These are phyloP conservation scores for Cerastis rubricosa DNA, from an alignment of 2,888 invertebrate genomes.

Conservation along the genomic window DNA sequence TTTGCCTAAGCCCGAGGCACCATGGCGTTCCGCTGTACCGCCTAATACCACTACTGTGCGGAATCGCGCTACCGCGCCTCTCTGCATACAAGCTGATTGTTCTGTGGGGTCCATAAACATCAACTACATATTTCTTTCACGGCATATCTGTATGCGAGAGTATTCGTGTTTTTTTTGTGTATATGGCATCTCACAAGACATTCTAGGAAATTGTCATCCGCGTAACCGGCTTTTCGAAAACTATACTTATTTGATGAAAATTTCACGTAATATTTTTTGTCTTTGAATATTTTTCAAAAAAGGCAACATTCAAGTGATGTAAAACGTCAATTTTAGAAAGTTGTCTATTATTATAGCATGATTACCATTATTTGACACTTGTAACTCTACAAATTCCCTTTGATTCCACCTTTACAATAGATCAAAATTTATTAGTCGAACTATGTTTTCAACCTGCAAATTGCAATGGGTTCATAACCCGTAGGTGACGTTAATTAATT, in stretches of 20 bases:
- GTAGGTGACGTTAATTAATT: constrained; percentile 89
- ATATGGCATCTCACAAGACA: too few species aligned
- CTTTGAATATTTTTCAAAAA: constrained; percentile 2
- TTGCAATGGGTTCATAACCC: constrained; percentile 90
- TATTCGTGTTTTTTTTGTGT: too few species aligned
- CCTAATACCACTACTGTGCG: too few species aligned
- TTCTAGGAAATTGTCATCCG: too few species aligned
- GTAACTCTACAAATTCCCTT: constrained; percentile 63
- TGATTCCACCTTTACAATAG: constrained; percentile 69
- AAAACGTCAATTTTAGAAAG: constrained; percentile 86
- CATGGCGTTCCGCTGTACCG: neutral
- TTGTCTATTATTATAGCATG: constrained; percentile 82
- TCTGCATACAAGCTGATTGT: too few species aligned
- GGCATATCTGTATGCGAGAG: too few species aligned
- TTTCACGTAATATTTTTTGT: constrained; percentile 4
- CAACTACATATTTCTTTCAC: too few species aligned
- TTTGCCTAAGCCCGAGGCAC: too few species aligned
- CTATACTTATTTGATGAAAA: neutral
- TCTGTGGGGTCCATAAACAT: too few species aligned
- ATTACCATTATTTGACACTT: constrained; percentile 79
- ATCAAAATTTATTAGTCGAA: constrained; percentile 77
- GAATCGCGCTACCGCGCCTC: too few species aligned
- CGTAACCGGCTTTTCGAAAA: too few species aligned
- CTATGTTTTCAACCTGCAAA: constrained; percentile 90
- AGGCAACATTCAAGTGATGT: constrained; percentile 72